Conservation (phyloP, 2,888 invertebrate species). For the Rhorus exstirpatorius region DNA sequence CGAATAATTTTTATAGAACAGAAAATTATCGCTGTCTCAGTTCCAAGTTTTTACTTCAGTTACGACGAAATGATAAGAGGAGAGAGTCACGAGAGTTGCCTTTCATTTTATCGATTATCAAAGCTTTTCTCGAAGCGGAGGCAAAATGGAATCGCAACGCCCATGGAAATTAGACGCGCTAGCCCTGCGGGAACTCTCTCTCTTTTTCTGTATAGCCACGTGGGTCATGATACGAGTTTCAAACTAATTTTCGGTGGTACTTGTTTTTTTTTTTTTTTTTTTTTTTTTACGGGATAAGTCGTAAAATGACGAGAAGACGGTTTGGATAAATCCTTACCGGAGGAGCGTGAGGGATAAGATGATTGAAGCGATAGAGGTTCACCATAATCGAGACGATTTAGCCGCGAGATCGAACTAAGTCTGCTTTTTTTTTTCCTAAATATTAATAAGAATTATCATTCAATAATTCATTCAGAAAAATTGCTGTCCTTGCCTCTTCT, state of each 20-base stretch:
- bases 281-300: constrained; percentile 67
- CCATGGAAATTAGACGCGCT: constrained; percentile 54
- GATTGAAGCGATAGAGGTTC: constrained; percentile 52
- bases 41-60: not conserved
- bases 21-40: not conserved
- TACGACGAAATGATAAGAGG: constrained; percentile 28
- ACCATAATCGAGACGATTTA: constrained; percentile 47
- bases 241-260: constrained; percentile 71
- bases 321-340: constrained; percentile 49
- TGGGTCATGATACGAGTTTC: constrained; percentile 65
- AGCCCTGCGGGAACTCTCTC: constrained; percentile 40
- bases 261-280: constrained; percentile 31
- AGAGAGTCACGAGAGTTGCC: constrained; percentile 16
- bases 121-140: constrained; percentile 30
- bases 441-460: constrained; percentile 21
- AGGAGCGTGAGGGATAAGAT: constrained; percentile 44
- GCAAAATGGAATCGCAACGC: constrained; percentile 36
- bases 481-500: not conserved
- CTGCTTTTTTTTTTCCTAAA: constrained; percentile 14
- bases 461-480: constrained; percentile 24
- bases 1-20: not conserved
- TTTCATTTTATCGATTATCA: constrained; percentile 29
- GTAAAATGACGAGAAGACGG: constrained; percentile 65
- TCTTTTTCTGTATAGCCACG: constrained; percentile 44
- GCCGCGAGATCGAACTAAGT: constrained; percentile 22